Evolutionary conservation across 35 echinoderm and acorn worm genomes (phyloP), one percentile per base, ranked within the genome.

Genomic region (Nesometra sesokonis): DNA sequence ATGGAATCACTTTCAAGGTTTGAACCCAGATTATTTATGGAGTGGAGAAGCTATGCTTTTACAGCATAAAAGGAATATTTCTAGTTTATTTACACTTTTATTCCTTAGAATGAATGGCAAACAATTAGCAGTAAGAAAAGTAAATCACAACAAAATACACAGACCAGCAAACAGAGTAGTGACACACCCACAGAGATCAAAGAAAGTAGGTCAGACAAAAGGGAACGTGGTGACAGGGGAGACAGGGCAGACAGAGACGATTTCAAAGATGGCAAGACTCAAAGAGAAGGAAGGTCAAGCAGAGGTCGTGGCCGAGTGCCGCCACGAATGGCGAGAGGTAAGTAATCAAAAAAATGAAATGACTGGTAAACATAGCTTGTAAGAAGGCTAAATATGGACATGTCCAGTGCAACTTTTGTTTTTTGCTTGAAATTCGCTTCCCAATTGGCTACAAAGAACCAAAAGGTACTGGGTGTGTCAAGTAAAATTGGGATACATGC

Each of bases 241-340:
- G 87, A 89, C 46, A 86, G 80, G 32, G 46, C 35, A 31, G n/a
- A n/a, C n/a, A n/a, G n/a, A n/a, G 77, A 80, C 19, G 90, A 88
- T 40, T 35, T 80, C 17, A 86, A 88, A 40, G 85, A 81, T 83
- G 82, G 91, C 17, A 32, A 76, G 4, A 77, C 84, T 29, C 84
- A 84, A 30, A 46, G 79, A 33, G 37, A 91, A 19, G 96, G 96
- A 35, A 78, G 89, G 37, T 92, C 89, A n/a, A 85, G 91, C 86
- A 87, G 91, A 36, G 92, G 90, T 21, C 90, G 95, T 37, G 96
- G 89, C 32, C 90, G 89, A 27, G 81, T 93, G 11, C 96, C 96
- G 32, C 96, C 96, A 38, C 82, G 96, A 57, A 99, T 99, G 96
- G 87, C 94, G 32, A 99, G 90, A 93, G 96, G 96, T 98, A 39